Base-by-base conservation (phyloP, 1,140 invertebrate genomes). In the Pantala flavescens region DNA sequence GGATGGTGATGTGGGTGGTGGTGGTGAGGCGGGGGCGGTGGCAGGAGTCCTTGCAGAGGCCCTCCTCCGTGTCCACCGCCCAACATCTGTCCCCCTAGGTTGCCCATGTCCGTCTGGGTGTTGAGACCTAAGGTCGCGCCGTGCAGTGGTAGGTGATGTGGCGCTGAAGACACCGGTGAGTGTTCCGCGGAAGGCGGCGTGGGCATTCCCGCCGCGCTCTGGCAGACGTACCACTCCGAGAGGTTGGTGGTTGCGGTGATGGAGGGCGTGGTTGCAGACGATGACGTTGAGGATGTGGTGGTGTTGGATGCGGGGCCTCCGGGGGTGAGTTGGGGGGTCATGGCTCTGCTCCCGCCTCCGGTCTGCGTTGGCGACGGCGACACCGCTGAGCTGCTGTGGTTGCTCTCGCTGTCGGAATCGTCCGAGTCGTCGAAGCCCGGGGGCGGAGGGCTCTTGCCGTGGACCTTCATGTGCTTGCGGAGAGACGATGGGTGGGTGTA, bases 401-500 rank as follows among this genome's bases (percentile, higher is more conserved):
- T 63, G n/a, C 49, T 63, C 12, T 63, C 49, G 16, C 3, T 7
- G 12, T 63, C 49, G 49, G 49, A 74, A 16, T 73, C 76, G 74
- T 82, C 83, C 23, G 82, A 81, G 73, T 81, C 81, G 71, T 80
- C 79, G 79, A 79, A 77, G 14, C 82, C 83, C 75, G 82, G 82
- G 42, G 83, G 82, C 43, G 83, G 83, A 71, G 84, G 85, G 71
- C 84, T 86, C 81, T 89, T 87, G 23, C 86, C 86, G 79, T 88
- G 87, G 14, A 72, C 95, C 88, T 99, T 99, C 96, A 98, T 98
- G 84, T 99, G 97, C 85, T 99, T 99, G 78, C 97, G 87, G 77
- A 99, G 87, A 24, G 96, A 98, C 73, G 93, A 96, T 10, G 98
- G 98, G 84, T 99, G 98, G 23, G 98, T 99, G 87, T 99, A 99